Base-by-base conservation (phyloP, 2,113 vertebrate genomes). In the Tetrax tetrax region DNA sequence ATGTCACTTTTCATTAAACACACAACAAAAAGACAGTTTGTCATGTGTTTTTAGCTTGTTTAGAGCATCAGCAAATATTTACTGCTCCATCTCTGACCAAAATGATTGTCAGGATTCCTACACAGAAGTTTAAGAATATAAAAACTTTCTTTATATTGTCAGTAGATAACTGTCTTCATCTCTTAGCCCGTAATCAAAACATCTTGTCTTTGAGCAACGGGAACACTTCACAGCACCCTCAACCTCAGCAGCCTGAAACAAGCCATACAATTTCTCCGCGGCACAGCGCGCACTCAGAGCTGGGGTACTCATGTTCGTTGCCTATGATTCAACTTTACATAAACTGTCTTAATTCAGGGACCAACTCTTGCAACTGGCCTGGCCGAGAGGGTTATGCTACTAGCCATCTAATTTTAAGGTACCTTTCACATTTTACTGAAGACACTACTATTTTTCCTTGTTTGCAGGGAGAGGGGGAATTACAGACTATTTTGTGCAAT, bases 401-500 rank as follows among this genome's bases (percentile, higher is more conserved):
- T 65, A 70, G 15, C 37, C 79, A 57, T 29, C 14, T 37, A 20
- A 51, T 66, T 66, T 57, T 57, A 75, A 79, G 22, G 4, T 28
- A 29, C 2, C 2, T 60, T 71, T 74, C 23, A 38, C n/a, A 54
- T 59, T 74, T 75, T 63, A 70, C 47, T 50, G 37, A 54, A 57
- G 24, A 29, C 17, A 50, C 4, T 25, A 15, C 10, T 48, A 5
- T 33, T 38, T 56, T 81, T 48, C 65, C 17, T 21, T 71, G 7
- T 9, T n/a, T 35, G 12, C 5, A 5, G 5, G 1, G 4, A 47
- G 23, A 57, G 13, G 3, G 15, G 20, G 2, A 43, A 24, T 76
- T 50, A 63, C 1, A 87, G 48, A 18, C 14, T 45, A 22, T 5
- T 24, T 47, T 23, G 17, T 47, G 29, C 38, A 83, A 23, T 14